A percentile compares a stretch with the other conserved stretches of the same genome.
phyloP scores from a whole-genome alignment of 2,113 vertebrate genomes.

The Hemibagrus wyckioides region DNA sequence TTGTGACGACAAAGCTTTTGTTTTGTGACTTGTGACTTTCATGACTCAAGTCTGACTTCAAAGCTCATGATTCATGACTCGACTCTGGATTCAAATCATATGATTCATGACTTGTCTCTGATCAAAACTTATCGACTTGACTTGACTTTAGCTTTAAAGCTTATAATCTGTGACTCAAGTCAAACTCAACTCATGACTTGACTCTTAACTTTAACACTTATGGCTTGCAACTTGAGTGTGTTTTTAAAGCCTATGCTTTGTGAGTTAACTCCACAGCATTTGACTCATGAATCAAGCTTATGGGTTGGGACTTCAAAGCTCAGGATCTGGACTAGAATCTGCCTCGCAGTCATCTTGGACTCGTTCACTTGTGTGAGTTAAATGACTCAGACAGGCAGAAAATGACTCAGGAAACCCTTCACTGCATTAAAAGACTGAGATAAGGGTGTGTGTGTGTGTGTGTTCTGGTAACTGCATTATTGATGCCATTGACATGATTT shows the following conservation, averaged over 20 bases:
- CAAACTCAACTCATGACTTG: background rate
- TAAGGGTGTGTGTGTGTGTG: background rate
- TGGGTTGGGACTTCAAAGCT: background rate
- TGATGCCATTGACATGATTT: constrained; percentile 12
- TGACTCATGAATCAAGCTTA: too few species aligned
- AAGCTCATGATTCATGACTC: background rate
- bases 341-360: background rate
- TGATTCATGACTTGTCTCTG: background rate
- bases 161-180: background rate
- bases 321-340: background rate
- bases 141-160: background rate
- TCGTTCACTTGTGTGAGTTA: background rate
- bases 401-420: background rate
- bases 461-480: constrained; percentile 5
- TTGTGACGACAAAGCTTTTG: background rate
- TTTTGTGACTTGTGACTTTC: too few species aligned
- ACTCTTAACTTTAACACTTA: background rate
- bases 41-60: background rate
- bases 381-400: background rate
- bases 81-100: background rate
- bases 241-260: background rate
- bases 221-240: background rate
- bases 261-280: background rate
- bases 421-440: background rate
- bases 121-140: background rate